Evolutionary conservation across 2,113 vertebrate genomes (phyloP).

Genomic region (Elanoides forficatus): DNA sequence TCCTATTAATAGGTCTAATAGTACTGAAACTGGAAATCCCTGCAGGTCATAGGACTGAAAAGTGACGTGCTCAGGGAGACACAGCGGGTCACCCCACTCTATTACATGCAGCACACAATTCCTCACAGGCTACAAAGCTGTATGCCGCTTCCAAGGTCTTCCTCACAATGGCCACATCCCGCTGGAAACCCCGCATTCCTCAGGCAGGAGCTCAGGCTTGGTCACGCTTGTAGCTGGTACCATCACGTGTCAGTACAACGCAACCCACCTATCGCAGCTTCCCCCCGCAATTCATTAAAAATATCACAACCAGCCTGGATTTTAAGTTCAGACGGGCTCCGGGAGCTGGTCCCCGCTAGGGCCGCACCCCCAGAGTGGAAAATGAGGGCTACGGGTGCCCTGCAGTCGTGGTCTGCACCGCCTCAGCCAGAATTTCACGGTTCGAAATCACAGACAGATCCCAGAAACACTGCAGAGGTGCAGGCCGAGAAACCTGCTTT

Average conservation of each 20-base stretch:
- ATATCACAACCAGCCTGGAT: background rate
- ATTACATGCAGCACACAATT: fast-evolving
- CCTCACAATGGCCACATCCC: no score
- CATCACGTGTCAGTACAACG: fast-evolving
- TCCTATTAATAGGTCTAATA: background rate
- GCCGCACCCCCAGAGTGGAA: background rate
- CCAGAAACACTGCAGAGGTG: background rate
- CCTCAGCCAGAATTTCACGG: background rate
- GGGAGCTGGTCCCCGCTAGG: background rate
- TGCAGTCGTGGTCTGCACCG: fast-evolving
- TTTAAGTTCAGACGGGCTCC: background rate
- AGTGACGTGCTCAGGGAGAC: no score
- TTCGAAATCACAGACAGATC: background rate
- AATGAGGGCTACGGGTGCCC: fast-evolving
- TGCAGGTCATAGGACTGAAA: background rate
- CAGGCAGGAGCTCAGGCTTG: background rate
- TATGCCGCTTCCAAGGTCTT: no score
- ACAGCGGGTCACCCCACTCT: background rate
- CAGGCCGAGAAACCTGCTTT: background rate
- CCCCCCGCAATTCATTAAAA: background rate
- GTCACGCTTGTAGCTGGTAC: background rate
- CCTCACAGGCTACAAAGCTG: background rate
- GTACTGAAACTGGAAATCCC: background rate
- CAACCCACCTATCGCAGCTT: no score
- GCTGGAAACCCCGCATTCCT: background rate